Evolutionary conservation across 2,113 vertebrate species (phyloP), one percentile per base, ranked within the genome.

Genomic region (Suncus etruscus): DNA sequence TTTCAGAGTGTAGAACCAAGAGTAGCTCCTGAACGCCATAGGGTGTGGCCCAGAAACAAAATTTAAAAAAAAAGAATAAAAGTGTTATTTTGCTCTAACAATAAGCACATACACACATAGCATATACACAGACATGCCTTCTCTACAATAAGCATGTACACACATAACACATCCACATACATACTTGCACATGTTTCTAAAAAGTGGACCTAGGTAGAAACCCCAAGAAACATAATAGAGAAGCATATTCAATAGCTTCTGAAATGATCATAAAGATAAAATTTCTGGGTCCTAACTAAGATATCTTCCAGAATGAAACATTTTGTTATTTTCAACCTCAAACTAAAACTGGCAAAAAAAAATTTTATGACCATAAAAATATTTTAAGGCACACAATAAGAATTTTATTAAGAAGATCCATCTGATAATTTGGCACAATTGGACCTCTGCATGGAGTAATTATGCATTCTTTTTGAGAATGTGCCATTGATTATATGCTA

Each of bases 341-440:
- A 47, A 74, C 2, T 70, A 12, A 18, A 87, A 22, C 58, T 61
- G 58, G 58, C 58, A 10, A 89, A 78, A 87, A 5, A 39, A 39
- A 39, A 86, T 76, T 83, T 92, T 92, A 63, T 87, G 68, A 61
- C 47, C 72, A 89, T 72, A 29, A 70, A 90, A 39, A 94, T 91
- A 65, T 31, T 87, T 72, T 27, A 66, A 80, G 22, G 58, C 58
- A 61, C 22, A 61, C 58, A 61, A 50, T 29, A n/a, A 12, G 22
- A 45, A 50, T 32, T 84, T 75, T 72, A 90, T 90, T 90, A 95
- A 94, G 88, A 81, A 91, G 88, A 83, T 86, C 94, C 86, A 95
- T 91, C 87, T 96, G 93, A 83, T 80, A 76, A 89, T 91, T 51
- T 86, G 69, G 76, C 69, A 61, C n/a, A 48, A 91, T 84, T 76